phyloP scores from a whole-genome alignment of 1,140 invertebrate species.

The Brachionus paranguensis region DNA sequence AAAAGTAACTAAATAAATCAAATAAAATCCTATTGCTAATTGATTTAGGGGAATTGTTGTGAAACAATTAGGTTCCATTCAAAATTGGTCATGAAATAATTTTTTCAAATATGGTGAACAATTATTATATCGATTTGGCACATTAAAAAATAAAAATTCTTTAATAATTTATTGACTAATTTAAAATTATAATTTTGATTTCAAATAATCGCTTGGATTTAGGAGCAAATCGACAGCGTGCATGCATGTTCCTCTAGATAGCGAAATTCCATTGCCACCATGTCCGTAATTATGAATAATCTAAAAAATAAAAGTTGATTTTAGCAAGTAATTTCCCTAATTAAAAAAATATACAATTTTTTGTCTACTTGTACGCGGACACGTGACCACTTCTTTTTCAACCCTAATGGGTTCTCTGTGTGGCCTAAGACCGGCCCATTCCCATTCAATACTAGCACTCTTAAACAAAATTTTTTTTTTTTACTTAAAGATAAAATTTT shows the following conservation, averaged over 20 bases:
- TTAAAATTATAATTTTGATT: constrained; percentile 38
- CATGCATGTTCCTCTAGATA: constrained; percentile 74
- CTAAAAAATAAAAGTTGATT: neutral
- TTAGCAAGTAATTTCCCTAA: neutral
- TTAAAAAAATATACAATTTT: constrained; percentile 19
- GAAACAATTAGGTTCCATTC: neutral
- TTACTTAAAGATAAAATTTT: no score
- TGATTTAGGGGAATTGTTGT: neutral
- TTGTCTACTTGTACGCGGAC: neutral
- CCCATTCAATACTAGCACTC: constrained; percentile 54
- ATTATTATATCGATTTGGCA: neutral
- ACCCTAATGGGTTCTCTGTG: constrained; percentile 68
- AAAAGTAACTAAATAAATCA: no score
- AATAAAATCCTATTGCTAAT: neutral
- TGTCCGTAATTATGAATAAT: constrained; percentile 86
- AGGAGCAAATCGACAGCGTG: constrained; percentile 66
- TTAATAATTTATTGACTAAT: neutral
- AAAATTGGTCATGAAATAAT: neutral
- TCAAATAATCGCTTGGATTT: neutral
- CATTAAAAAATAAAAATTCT: constrained; percentile 12
- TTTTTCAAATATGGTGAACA: neutral
- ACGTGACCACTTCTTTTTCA: constrained; percentile 57
- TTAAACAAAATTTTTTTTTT: constrained; percentile 26
- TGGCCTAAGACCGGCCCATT: constrained; percentile 70
- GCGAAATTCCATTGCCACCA: constrained; percentile 78